Evolutionary conservation across 2,113 vertebrate genomes (phyloP).

Genomic region (Ailurus styani): DNA sequence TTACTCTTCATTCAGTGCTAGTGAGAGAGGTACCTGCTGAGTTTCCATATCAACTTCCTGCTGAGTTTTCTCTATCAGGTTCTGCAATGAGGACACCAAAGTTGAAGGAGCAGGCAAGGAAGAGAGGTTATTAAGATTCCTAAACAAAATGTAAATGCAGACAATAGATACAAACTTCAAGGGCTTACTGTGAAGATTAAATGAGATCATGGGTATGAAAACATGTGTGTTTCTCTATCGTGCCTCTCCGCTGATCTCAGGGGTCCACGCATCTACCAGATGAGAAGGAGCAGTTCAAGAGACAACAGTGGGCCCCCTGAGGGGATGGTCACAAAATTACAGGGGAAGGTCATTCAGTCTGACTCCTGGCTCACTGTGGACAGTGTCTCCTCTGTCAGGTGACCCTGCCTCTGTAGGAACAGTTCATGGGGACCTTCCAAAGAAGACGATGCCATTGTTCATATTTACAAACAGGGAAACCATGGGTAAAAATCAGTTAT

Average conservation of each 20-base stretch:
- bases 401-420: neutral
- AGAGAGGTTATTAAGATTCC: constrained; percentile 22
- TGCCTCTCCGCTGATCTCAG: neutral
- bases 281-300: neutral
- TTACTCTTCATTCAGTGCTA: neutral
- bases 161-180: neutral
- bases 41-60: constrained; percentile 48
- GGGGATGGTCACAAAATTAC: neutral
- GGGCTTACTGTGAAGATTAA: constrained; percentile 8
- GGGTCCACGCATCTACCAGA: neutral
- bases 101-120: constrained; percentile 29
- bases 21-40: constrained; percentile 40
- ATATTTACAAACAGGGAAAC: neutral
- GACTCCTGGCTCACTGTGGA: neutral
- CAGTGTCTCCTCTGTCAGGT: neutral
- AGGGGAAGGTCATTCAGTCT: neutral
- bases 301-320: neutral
- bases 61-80: constrained; percentile 40
- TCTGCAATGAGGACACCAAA: constrained; percentile 5
- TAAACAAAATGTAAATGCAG: constrained; percentile 4
- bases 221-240: neutral
- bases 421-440: neutral
- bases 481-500: neutral
- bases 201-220: neutral
- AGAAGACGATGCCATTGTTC: neutral